A percentile compares a stretch with the other conserved stretches of the same genome.
These are phyloP conservation scores for Hemibagrus wyckioides DNA, from an alignment of 2,113 vertebrate genomes.

Conservation along the genomic window DNA sequence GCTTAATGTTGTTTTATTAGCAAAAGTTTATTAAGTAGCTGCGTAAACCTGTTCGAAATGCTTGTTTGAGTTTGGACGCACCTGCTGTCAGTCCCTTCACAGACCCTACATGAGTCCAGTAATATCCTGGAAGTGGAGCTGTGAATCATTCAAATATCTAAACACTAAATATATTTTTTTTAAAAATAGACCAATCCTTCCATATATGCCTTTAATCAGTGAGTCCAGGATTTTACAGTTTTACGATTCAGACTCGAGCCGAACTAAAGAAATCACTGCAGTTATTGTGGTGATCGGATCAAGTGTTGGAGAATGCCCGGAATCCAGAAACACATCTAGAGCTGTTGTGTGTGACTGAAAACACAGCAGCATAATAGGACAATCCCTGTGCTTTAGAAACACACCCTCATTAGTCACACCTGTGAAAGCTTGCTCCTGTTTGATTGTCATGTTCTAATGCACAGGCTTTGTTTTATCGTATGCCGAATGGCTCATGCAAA, in stretches of 20 bases:
- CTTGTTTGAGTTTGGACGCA: background rate
- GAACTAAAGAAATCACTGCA: no score
- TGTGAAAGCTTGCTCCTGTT: background rate
- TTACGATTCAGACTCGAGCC: no score
- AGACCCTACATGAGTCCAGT: background rate
- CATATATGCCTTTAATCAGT: background rate
- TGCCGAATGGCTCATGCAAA: background rate
- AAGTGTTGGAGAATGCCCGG: no score
- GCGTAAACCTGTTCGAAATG: background rate
- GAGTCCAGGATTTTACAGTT: no score
- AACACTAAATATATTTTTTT: no score
- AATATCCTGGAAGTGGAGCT: background rate
- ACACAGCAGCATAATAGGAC: background rate
- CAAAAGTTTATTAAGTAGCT: background rate
- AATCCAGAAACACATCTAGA: background rate
- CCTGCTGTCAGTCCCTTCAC: background rate
- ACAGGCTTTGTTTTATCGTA: no score
- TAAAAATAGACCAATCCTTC: background rate
- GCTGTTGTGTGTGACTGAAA: background rate
- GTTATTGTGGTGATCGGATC: no score
- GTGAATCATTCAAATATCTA: background rate
- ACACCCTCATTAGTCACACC: background rate
- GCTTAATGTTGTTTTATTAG: no score
- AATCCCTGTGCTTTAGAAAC: background rate
- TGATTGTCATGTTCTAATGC: background rate